Evolutionary conservation across 2,113 vertebrate genomes (phyloP).

Genomic region (Tretioscincus oriximinensis): DNA sequence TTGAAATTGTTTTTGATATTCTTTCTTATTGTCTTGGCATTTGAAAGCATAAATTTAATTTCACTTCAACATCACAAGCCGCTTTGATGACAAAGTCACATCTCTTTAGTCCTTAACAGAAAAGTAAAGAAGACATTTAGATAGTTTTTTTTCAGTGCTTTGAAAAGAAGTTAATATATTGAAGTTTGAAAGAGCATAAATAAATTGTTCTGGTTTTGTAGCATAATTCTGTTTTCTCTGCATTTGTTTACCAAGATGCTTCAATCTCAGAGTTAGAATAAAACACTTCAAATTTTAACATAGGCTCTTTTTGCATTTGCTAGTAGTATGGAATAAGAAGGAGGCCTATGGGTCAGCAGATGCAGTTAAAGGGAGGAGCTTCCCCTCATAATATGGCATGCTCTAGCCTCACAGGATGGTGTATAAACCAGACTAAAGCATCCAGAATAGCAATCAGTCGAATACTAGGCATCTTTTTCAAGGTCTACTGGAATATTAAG

Average conservation of each 20-base stretch:
- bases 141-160: conserved; percentile 56
- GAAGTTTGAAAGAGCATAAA: conserved; percentile 42
- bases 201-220: conserved; percentile 25
- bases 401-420: too few species aligned
- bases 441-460: too few species aligned
- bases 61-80: conserved; percentile 61
- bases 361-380: too few species aligned
- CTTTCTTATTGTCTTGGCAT: conserved; percentile 63
- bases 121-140: conserved; percentile 69
- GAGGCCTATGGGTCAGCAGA: too few species aligned
- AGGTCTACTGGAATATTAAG: too few species aligned
- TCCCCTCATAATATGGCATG: too few species aligned
- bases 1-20: conserved; percentile 62
- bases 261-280: conserved; percentile 4
- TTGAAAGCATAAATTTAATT: conserved; percentile 71
- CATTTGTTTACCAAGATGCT: background rate
- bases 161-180: conserved; percentile 60
- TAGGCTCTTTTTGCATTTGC: background rate
- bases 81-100: conserved; percentile 67
- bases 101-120: conserved; percentile 64
- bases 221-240: background rate
- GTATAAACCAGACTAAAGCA: too few species aligned
- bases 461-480: too few species aligned
- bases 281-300: background rate
- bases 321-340: too few species aligned